These are phyloP conservation scores for Microcebus murinus DNA, from an alignment of 2,113 vertebrate species.

Conservation along the genomic window DNA sequence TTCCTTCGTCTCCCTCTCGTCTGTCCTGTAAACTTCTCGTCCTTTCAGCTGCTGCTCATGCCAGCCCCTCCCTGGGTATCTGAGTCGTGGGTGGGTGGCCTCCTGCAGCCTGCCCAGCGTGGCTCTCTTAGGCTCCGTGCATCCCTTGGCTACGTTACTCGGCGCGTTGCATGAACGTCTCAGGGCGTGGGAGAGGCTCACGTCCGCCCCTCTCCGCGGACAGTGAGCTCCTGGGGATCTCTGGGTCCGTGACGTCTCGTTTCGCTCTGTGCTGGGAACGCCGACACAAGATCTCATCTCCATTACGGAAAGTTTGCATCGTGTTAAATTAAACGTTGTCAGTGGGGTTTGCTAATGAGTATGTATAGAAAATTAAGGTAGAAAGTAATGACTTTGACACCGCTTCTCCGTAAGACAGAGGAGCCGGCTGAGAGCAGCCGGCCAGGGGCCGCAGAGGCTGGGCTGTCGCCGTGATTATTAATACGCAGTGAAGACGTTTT, in stretches of 20 bases:
- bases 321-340: background rate
- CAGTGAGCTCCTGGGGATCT: background rate
- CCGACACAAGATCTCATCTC: rapidly evolving
- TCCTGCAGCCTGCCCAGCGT: rapidly evolving
- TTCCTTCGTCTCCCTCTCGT: background rate
- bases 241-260: too few relatives aligned
- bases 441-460: conserved; percentile 70
- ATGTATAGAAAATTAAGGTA: background rate
- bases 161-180: rapidly evolving
- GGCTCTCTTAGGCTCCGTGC: too few relatives aligned
- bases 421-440: conserved; percentile 65
- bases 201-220: background rate
- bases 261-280: rapidly evolving
- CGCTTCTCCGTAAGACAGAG: conserved; percentile 56
- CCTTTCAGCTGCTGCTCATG: background rate
- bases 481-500: conserved; percentile 83
- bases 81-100: rapidly evolving
- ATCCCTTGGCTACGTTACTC: rapidly evolving
- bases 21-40: background rate
- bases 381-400: conserved; percentile 7
- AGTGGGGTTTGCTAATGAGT: conserved; percentile 25
- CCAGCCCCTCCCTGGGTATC: background rate
- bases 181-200: rapidly evolving
- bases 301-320: background rate
- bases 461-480: conserved; percentile 82